Evolutionary conservation across 1,140 invertebrate genomes (phyloP).

Genomic region (Procambarus virginalis): DNA sequence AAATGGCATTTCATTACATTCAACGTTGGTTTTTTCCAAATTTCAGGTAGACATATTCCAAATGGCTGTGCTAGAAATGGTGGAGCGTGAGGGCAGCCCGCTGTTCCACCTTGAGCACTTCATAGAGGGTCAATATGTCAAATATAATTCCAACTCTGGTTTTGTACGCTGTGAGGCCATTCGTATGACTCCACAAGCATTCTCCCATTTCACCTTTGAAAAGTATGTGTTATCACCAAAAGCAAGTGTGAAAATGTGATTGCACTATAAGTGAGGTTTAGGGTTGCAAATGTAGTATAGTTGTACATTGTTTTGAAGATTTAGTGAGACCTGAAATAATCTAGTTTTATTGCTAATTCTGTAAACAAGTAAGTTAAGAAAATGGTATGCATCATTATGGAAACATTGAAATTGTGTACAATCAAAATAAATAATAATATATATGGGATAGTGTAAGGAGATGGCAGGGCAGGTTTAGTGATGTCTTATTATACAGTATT

Average conservation of each 20-base stretch:
- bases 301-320: no score
- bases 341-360: no score
- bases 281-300: no score
- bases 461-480: no score
- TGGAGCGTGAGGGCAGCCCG: constrained; percentile 75
- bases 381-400: no score
- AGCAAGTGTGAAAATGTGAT: not conserved
- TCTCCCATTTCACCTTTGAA: constrained; percentile 81
- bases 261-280: no score
- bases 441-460: no score
- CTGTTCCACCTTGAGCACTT: constrained; percentile 79
- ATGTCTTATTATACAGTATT: no score
- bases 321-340: no score
- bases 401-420: not conserved
- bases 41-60: constrained; percentile 79
- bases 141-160: constrained; percentile 81
- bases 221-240: constrained; percentile 68
- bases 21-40: no score
- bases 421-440: not conserved
- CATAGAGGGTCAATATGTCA: constrained; percentile 80
- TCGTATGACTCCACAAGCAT: constrained; percentile 79
- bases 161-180: constrained; percentile 77
- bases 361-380: no score
- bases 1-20: no score
- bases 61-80: constrained; percentile 79